phyloP scores from a whole-genome alignment of 2,797 vertebrate genomes.

The Chlorospingus semifuscus region DNA sequence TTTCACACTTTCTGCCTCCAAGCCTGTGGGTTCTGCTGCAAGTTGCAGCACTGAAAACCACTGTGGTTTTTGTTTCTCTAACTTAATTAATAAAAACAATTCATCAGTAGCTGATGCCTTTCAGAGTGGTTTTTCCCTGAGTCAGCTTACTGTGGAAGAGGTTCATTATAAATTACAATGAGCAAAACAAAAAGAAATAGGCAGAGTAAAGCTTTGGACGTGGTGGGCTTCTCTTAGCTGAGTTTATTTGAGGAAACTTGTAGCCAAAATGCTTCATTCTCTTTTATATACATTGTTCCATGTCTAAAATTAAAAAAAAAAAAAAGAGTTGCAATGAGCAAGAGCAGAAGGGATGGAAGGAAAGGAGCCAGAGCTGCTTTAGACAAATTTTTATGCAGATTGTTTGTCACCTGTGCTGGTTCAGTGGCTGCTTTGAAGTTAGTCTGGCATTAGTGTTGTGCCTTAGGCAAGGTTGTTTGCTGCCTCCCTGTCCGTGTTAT shows the following conservation, averaged over 20 bases:
- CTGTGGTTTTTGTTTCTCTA: constrained; percentile 15
- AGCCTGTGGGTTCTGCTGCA: not conserved
- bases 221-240: not conserved
- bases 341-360: not conserved
- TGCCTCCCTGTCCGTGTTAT: not conserved
- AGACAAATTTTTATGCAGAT: not conserved
- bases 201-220: not conserved
- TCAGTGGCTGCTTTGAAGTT: constrained; percentile 32
- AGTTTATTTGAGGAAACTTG: not conserved
- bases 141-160: constrained; percentile 2
- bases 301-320: not conserved
- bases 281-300: not conserved
- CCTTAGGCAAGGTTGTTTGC: constrained; percentile 46
- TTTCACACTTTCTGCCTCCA: not conserved
- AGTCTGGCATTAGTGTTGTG: constrained; percentile 3
- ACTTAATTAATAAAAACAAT: constrained; percentile 52
- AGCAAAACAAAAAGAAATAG: not conserved
- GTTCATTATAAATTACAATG: constrained; percentile 1
- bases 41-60: not conserved
- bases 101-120: constrained; percentile 18
- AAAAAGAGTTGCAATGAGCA: not conserved
- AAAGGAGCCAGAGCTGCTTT: not conserved
- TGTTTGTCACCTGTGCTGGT: constrained; percentile 52
- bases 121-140: constrained; percentile 9
- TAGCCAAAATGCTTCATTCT: not conserved